These are phyloP conservation scores for Drosophila sechellia DNA, from an alignment of 1,140 invertebrate species.

Conservation along the genomic window DNA sequence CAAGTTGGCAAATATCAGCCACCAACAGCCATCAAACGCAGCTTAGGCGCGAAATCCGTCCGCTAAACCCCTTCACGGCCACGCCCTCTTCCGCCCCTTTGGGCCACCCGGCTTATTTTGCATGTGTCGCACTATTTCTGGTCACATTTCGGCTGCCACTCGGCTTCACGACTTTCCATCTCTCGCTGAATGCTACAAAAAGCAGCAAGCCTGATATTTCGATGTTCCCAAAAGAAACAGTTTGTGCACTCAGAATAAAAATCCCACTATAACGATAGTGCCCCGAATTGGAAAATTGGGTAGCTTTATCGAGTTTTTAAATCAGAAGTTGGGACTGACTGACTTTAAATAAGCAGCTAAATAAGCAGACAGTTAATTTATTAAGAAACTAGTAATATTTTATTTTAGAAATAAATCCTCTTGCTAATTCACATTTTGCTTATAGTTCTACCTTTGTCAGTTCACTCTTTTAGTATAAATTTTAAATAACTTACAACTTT, in stretches of 20 bases:
- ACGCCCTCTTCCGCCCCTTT: conserved; percentile 1
- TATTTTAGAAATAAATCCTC: too few relatives aligned
- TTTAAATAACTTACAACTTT: too few relatives aligned
- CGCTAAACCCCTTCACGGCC: conserved; percentile 9
- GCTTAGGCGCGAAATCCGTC: conserved; percentile 66
- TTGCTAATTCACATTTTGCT: too few relatives aligned
- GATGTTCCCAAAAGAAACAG: neutral
- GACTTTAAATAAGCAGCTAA: too few relatives aligned
- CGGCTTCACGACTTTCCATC: conserved; percentile 48
- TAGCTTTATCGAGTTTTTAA: too few relatives aligned
- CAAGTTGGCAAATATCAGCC: conserved; percentile 32
- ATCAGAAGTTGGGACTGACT: too few relatives aligned
- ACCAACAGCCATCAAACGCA: conserved; percentile 56
- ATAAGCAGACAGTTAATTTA: too few relatives aligned
- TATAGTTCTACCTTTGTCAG: too few relatives aligned
- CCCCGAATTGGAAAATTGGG: too few relatives aligned
- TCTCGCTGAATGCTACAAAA: conserved; percentile 16
- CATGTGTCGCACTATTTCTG: conserved; percentile 55
- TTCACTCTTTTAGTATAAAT: too few relatives aligned
- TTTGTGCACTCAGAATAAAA: neutral
- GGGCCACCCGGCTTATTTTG: conserved; percentile 9
- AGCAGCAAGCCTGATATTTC: neutral
- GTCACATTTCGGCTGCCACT: conserved; percentile 61
- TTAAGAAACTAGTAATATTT: too few relatives aligned
- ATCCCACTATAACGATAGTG: too few relatives aligned